phyloP scores from a whole-genome alignment of 2,797 vertebrate genomes.

The Apodemus agrarius region DNA sequence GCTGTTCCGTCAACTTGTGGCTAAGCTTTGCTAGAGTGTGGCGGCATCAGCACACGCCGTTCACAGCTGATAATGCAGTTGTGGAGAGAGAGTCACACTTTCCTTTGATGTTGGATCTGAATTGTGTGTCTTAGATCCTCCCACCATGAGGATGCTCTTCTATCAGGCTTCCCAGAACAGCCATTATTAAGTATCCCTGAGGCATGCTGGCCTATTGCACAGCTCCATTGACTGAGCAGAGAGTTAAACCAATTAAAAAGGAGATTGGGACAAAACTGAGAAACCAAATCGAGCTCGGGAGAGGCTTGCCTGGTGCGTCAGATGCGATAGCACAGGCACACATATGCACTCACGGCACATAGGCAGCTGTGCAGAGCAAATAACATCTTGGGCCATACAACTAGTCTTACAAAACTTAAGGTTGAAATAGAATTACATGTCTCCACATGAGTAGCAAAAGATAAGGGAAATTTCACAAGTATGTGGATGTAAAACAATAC shows the following conservation, averaged over 20 bases:
- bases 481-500: neutral
- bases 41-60: neutral
- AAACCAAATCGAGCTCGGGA: neutral
- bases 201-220: neutral
- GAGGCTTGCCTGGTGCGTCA: neutral
- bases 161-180: neutral
- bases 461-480: neutral
- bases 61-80: neutral
- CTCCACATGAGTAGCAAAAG: neutral
- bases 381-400: neutral
- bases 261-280: neutral
- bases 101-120: neutral
- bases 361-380: neutral
- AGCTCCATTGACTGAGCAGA: neutral
- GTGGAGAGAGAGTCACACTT: neutral
- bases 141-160: neutral
- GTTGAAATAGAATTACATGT: neutral
- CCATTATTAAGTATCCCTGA: slow-evolving; percentile 3
- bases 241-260: neutral
- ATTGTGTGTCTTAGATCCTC: neutral
- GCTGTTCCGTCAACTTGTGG: neutral
- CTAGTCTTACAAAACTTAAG: neutral
- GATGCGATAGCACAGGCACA: neutral
- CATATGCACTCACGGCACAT: neutral
- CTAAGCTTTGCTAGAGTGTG: neutral